Conservation (phyloP, 2,888 invertebrate genomes). For the Leucoma salicis region DNA sequence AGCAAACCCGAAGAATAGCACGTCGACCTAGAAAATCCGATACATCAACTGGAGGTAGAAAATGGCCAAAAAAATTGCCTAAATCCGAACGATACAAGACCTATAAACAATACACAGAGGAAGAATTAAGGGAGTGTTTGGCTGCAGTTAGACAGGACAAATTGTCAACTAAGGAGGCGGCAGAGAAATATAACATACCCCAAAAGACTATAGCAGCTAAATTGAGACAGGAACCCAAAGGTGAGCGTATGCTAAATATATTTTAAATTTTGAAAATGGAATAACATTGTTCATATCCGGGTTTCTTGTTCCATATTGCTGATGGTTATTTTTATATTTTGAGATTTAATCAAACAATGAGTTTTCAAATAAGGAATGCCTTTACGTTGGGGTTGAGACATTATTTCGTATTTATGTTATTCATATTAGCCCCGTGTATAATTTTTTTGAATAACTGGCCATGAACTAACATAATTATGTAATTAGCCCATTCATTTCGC, state of each 20-base stretch:
- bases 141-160: conserved; percentile 29
- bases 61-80: conserved; percentile 36
- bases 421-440: no score
- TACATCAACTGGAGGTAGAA: conserved; percentile 2
- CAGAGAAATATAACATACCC: conserved; percentile 44
- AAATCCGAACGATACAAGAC: conserved; percentile 23
- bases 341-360: neutral
- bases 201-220: conserved; percentile 44
- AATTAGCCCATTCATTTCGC: no score
- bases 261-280: no score
- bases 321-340: neutral
- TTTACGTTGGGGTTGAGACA: no score
- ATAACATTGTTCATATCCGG: no score
- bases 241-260: conserved; percentile 17
- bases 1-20: neutral
- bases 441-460: no score
- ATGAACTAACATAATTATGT: no score
- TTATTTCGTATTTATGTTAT: no score
- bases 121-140: conserved; percentile 37
- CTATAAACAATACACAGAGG: conserved; percentile 47
- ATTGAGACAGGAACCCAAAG: conserved; percentile 10
- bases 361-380: no score
- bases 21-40: neutral
- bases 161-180: conserved; percentile 34
- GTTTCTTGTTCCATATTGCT: neutral